A percentile compares a stretch with the other conserved stretches of the same genome.
Evolutionary conservation across 2,113 vertebrate genomes (phyloP).

Genomic region (Erpornis zantholeuca): DNA sequence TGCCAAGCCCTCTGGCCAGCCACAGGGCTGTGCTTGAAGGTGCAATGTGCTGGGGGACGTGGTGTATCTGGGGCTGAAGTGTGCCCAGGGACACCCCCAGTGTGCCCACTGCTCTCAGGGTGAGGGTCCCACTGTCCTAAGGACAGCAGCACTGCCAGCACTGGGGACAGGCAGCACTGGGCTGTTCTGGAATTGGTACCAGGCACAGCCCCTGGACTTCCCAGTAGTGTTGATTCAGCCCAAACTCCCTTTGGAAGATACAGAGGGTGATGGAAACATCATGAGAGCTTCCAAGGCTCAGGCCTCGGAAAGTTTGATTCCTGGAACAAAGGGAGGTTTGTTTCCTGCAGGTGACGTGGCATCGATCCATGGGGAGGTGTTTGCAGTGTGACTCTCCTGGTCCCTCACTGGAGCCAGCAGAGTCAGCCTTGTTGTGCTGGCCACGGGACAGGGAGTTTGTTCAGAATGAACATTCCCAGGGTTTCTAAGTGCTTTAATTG

Average conservation of each 20-base stretch:
- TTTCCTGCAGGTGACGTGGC: not conserved
- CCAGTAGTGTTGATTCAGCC: fast-evolving
- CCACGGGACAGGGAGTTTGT: fast-evolving
- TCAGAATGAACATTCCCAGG: not conserved
- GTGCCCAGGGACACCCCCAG: not conserved
- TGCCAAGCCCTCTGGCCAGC: not conserved
- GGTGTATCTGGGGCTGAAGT: not conserved
- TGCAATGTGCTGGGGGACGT: fast-evolving
- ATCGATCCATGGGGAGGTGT: fast-evolving
- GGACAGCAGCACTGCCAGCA: not conserved
- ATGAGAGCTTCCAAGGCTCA: not conserved
- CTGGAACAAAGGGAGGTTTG: not conserved
- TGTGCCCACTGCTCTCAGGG: not conserved
- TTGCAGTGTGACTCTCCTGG: not conserved
- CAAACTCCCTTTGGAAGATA: not conserved
- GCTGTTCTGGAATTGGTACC: not conserved
- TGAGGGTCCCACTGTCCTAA: not conserved
- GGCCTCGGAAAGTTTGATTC: not conserved
- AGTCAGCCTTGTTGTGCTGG: fast-evolving
- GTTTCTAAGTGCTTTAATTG: not conserved
- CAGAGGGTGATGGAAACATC: not conserved
- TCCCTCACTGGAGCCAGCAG: not conserved
- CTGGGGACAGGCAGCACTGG: fast-evolving
- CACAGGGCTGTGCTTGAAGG: not conserved
- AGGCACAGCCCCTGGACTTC: not conserved